Evolutionary conservation across 2,888 invertebrate species (phyloP), one percentile per base, ranked within the genome.

Genomic region (Eueremaeus valkanovi): DNA sequence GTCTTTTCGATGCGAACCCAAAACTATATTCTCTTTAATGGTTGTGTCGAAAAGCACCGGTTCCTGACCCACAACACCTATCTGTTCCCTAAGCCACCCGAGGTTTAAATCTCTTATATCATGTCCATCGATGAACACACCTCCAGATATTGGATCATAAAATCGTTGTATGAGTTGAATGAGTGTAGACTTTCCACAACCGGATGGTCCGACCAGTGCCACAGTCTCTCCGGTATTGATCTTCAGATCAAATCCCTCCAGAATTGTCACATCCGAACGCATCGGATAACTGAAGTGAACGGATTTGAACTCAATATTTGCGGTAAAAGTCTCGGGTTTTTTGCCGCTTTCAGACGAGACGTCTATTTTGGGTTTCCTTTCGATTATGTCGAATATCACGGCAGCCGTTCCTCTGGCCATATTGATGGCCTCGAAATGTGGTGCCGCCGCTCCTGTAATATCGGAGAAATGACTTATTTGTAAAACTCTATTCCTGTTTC

Each of bases 271-370:
- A 79, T 91, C 90, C 45, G 88, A 87, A 24, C 94, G 87, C 0
- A 91, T 90, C 0, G 94, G 94, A 84, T 95, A 95, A 73, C 89
- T 85, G 83, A 92, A 92, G 75, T 86, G 83, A 0, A 93, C 88
- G 55, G 88, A 85, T 75, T 88, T 86, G 79, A 91, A 90, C 68
- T 87, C 87, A 0, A 93, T 89, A 81, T 89, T 87, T 9, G 93
- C 93, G 11, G 87, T 24, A 29, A 75, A 29, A 11, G 72, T 63
- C 18, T 21, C 9, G 24, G 58, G 18, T 51, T 40, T 61, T 21
- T 29, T 36, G 0, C 76, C 76, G 0, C 11, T 21, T 18, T 45
- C 33, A 29, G 76, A 76, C 13, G 42, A 31, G 29, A 45, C 45
- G 27, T 76, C 76, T 24, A 76, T 76, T 21, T 51, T 33, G 0